Evolutionary conservation across 2,888 invertebrate genomes (phyloP).

Genomic region (Sericinus montela): DNA sequence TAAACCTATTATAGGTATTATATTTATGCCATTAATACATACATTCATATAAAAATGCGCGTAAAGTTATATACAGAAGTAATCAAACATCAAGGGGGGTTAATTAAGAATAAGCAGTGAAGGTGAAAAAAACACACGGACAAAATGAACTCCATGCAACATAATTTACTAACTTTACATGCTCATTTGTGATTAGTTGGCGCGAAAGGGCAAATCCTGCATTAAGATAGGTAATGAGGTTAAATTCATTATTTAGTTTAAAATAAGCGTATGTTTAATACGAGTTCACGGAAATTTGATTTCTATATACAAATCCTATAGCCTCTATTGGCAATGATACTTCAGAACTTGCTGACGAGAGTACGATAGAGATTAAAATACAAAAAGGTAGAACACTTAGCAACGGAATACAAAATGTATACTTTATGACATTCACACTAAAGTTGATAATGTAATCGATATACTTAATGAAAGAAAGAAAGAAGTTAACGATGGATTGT

Average conservation of each 20-base stretch:
- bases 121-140: slow-evolving; percentile 58
- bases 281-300: slow-evolving; percentile 45
- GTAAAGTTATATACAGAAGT: slow-evolving; percentile 70
- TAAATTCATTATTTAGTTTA: slow-evolving; percentile 52
- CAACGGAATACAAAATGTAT: slow-evolving; percentile 51
- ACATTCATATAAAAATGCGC: slow-evolving; percentile 53
- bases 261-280: slow-evolving; percentile 43
- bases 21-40: slow-evolving; percentile 8
- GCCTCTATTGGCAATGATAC: slow-evolving; percentile 46
- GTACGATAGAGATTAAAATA: slow-evolving; percentile 72
- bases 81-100: slow-evolving; percentile 73
- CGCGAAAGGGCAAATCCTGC: slow-evolving; percentile 79
- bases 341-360: slow-evolving; percentile 63
- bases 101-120: slow-evolving; percentile 77
- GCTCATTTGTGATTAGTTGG: slow-evolving; percentile 79
- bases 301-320: slow-evolving; percentile 50
- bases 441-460: slow-evolving; percentile 62
- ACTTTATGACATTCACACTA: slow-evolving; percentile 54
- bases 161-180: slow-evolving; percentile 78
- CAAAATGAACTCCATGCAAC: slow-evolving; percentile 73
- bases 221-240: slow-evolving; percentile 80
- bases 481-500: slow-evolving; percentile 80
- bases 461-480: slow-evolving; percentile 74
- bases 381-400: slow-evolving; percentile 69
- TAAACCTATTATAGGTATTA: no score